A percentile compares a stretch with the other conserved stretches of the same genome.
Conservation (phyloP, 2,888 invertebrate species). For the Capitulum mitella region DNA sequence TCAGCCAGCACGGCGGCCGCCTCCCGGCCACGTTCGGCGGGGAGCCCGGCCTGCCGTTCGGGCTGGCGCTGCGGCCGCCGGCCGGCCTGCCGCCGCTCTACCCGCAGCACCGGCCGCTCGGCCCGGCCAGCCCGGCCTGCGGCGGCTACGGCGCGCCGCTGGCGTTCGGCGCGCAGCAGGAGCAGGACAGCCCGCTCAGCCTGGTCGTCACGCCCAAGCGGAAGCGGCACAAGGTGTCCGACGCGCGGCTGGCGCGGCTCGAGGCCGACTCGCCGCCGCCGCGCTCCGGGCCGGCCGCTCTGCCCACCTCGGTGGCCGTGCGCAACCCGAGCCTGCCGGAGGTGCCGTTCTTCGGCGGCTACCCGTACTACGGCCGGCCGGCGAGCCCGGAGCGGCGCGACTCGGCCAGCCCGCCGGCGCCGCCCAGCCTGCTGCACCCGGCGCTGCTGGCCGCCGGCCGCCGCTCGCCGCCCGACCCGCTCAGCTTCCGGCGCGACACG, state of each 20-base stretch:
- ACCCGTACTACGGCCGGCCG: slow-evolving; percentile 11
- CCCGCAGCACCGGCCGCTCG: background rate
- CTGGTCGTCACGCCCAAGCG: slow-evolving; percentile 92
- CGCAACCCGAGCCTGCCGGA: background rate
- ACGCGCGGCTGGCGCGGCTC: slow-evolving; percentile 50
- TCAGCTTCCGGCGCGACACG: slow-evolving; percentile 42
- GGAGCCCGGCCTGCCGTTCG: background rate
- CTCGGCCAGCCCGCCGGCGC: slow-evolving; percentile 54
- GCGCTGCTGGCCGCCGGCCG: slow-evolving; percentile 63
- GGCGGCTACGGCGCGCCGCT: slow-evolving; percentile 31
- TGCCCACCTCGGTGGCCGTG: background rate
- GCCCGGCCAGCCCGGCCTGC: slow-evolving; percentile 33
- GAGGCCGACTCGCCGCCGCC: slow-evolving; percentile 77
- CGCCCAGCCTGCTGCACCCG: slow-evolving; percentile 56
- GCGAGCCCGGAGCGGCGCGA: background rate
- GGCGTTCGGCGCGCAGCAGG: slow-evolving; percentile 54
- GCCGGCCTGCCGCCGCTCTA: background rate
- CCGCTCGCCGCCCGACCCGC: slow-evolving; percentile 32
- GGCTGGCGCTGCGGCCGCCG: slow-evolving; percentile 10
- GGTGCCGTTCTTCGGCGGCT: background rate
- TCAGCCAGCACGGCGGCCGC: slow-evolving; percentile 25
- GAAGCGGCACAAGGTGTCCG: slow-evolving; percentile 93
- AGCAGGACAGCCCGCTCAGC: slow-evolving; percentile 81
- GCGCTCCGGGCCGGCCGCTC: background rate
- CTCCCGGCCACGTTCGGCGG: background rate